Evolutionary conservation across 2,113 vertebrate species (phyloP).

Genomic region (Vidua macroura): DNA sequence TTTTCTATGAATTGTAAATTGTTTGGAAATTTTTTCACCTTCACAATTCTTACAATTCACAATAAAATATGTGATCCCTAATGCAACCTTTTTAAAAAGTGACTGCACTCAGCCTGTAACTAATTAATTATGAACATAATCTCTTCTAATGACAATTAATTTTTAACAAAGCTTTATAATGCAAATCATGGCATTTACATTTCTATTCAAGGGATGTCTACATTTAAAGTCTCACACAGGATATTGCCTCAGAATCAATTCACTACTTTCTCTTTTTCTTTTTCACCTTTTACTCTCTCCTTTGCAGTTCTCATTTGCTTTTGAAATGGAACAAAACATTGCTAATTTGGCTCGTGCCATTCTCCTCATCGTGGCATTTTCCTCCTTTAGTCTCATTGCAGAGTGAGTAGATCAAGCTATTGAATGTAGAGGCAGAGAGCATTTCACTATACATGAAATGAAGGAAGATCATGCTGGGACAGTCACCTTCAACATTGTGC

Average conservation of each 20-base stretch:
- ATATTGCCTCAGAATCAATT: conserved; percentile 35
- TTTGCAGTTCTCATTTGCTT: conserved; percentile 22
- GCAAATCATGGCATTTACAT: conserved; percentile 59
- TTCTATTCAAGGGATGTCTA: conserved; percentile 59
- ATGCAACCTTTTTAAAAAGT: conserved; percentile 37
- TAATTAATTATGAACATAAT: conserved; percentile 70
- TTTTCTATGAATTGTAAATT: conserved; percentile 33
- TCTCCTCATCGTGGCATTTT: neutral
- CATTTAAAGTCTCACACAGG: conserved; percentile 44
- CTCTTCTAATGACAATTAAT: conserved; percentile 56
- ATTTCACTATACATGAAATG: conserved; percentile 45
- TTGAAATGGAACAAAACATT: conserved; percentile 28
- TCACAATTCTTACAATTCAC: neutral
- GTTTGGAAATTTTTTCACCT: conserved; percentile 13
- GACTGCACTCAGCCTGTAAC: conserved; percentile 49
- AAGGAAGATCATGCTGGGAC: conserved; percentile 70
- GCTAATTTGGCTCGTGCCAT: conserved; percentile 28
- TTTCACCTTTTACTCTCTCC: neutral
- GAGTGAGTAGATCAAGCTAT: conserved; percentile 26
- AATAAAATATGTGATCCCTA: conserved; percentile 10
- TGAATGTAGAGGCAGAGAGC: conserved; percentile 29
- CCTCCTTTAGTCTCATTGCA: conserved; percentile 19
- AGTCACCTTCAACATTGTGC: conserved; percentile 70
- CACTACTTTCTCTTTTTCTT: neutral
- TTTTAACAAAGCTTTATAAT: conserved; percentile 54